Evolutionary conservation across 1,140 invertebrate genomes (phyloP), one percentile per base, ranked within the genome.

Genomic region (Physella acuta): DNA sequence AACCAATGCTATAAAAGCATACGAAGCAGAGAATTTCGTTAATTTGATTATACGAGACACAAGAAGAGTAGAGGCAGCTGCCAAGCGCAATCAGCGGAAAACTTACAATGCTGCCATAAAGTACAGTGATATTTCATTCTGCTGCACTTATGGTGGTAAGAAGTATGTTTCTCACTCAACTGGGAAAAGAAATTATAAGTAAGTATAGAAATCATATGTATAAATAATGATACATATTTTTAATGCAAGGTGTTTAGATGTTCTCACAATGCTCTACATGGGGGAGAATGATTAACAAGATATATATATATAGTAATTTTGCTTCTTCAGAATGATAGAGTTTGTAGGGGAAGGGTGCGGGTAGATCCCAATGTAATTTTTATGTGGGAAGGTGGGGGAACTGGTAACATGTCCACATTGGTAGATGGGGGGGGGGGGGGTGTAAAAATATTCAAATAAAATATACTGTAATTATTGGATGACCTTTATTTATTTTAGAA

Each of bases 71-170:
- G 64, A 66, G 24, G 30, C 64, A 3, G 64, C 64, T 1, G 52
- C 51, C 20, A 66, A 66, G 30, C 55, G 64, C 24, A 66, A 66
- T 53, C 53, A 56, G 36, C 31, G 64, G 8, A 66, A 66, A 30
- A 36, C 28, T 28, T 66, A 66, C 24, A 66, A 66, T 36, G 24
- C 64, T 2, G 30, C 53, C 4, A 66, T 66, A 16, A 66, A 66
- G 26, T 66, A 66, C 52, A 66, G 64, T 37, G 64, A 66, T 34
- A 66, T 66, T 20, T 56, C 64, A 30, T 66, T 36, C 52, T 66
- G 64, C 52, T 66, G 64, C 34, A 56, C 64, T 0, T 66, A 66
- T 66, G 64, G 64, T 37, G 64, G 64, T 8, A 66, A 66, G 30
- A 66, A 66, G 30, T 66, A 66, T 56, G 39, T 66, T 14, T 66